These are phyloP conservation scores for Plebejus argus DNA, from an alignment of 2,888 invertebrate genomes.

Conservation along the genomic window DNA sequence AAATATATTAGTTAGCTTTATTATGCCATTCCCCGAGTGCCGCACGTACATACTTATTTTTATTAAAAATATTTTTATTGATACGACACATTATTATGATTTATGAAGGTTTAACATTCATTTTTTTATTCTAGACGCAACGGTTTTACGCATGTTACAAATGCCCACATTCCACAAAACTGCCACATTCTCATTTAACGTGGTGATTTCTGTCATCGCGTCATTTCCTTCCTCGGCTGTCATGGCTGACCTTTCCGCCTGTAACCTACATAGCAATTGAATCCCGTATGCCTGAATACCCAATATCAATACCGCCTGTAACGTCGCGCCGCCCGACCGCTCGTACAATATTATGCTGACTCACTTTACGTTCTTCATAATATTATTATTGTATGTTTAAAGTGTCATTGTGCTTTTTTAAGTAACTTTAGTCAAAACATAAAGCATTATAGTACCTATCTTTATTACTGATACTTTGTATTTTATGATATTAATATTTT, in stretches of 20 bases:
- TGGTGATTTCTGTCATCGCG: conserved; percentile 38
- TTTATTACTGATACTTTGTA: too few species aligned
- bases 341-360: neutral
- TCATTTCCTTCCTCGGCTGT: conserved; percentile 50
- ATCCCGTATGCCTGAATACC: conserved; percentile 63
- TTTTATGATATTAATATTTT: too few species aligned
- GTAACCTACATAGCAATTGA: conserved; percentile 55
- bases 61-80: too few species aligned
- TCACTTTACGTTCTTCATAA: neutral
- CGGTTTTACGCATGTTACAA: neutral
- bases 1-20: too few species aligned
- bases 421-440: too few species aligned
- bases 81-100: too few species aligned
- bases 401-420: neutral
- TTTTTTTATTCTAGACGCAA: too few species aligned
- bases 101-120: too few species aligned
- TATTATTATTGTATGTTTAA: neutral
- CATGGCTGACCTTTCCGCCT: conserved; percentile 62
- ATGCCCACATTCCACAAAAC: neutral
- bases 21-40: too few species aligned
- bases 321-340: neutral
- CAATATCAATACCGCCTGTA: conserved; percentile 47
- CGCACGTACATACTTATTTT: too few species aligned
- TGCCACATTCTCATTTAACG: neutral
- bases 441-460: too few species aligned